Evolutionary conservation across 2,113 vertebrate genomes (phyloP).

Genomic region (Tapirus terrestris): DNA sequence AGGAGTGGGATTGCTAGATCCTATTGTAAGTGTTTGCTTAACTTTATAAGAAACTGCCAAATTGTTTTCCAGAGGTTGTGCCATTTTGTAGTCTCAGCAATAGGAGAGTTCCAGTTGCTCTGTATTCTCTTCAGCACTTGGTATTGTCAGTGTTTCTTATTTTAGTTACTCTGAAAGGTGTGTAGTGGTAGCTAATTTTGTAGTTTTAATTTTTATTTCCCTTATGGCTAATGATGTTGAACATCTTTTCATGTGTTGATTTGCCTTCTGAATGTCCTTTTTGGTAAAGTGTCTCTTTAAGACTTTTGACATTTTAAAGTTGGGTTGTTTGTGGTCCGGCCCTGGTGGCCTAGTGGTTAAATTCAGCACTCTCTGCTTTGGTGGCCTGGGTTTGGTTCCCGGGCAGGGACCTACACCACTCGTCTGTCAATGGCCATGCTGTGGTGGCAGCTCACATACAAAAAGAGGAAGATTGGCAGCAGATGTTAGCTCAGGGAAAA

Average conservation of each 20-base stretch:
- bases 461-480: too few species aligned
- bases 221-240: neutral
- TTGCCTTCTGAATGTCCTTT: neutral
- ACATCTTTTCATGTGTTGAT: neutral
- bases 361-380: too few species aligned
- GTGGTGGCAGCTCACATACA: too few species aligned
- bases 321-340: neutral
- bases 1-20: neutral
- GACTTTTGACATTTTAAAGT: slow-evolving; percentile 34
- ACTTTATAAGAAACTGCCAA: neutral
- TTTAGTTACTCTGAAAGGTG: neutral
- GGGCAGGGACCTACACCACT: too few species aligned
- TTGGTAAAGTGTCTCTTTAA: neutral
- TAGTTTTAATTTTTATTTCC: neutral
- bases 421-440: too few species aligned
- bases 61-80: neutral
- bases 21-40: neutral
- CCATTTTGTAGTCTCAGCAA: neutral
- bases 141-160: neutral
- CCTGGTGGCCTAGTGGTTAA: too few species aligned
- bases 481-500: too few species aligned
- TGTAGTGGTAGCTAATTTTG: neutral
- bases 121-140: neutral
- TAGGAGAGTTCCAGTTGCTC: neutral
- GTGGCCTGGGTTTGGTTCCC: too few species aligned